Evolutionary conservation across 2,888 invertebrate species (phyloP), one percentile per base, ranked within the genome.

Genomic region (Amphipyra berbera): DNA sequence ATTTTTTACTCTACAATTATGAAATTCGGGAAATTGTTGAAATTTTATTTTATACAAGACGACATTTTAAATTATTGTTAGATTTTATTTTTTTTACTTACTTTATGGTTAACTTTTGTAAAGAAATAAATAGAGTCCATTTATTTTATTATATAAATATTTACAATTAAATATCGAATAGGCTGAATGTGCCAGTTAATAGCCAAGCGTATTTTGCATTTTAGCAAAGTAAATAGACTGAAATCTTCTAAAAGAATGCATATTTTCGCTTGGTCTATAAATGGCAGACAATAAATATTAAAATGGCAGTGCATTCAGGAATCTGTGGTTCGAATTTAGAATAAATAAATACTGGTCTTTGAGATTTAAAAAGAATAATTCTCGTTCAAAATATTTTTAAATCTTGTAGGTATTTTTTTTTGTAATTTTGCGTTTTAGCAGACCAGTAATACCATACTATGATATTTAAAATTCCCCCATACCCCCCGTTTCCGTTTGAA

Each of bases 101-200:
- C 14, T 44, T 59, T 60, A 69, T 76, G 71, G 75, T 70, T 62
- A 70, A 70, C 67, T 75, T 66, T 69, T 5, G 42, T 69, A 46
- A 56, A 60, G 35, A 75, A 70, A 76, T 75, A 70, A 65, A 78
- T 61, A 62, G 3, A n/a, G 38, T 52, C 8, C 9, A 54, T 61
- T 64, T 13, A 58, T 38, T 53, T 21, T 68, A 12, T 49, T 14
- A 55, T 54, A 47, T 52, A 71, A 9, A 1, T 71, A 56, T 58
- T 58, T 55, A 68, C 58, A 74, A 38, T 46, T 15, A 38, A 46
- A 58, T 35, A 41, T 37, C 0, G 33, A 49, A 40, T 38, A 38
- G n/a, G 27, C 30, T 48, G 50, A 44, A 45, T n/a, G 10, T 35
- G 7, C 7, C 12, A 52, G 13, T 49, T 49, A 5, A 2, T n/a